Conservation (phyloP, 2,113 vertebrate species). For the Trematomus loennbergii region DNA sequence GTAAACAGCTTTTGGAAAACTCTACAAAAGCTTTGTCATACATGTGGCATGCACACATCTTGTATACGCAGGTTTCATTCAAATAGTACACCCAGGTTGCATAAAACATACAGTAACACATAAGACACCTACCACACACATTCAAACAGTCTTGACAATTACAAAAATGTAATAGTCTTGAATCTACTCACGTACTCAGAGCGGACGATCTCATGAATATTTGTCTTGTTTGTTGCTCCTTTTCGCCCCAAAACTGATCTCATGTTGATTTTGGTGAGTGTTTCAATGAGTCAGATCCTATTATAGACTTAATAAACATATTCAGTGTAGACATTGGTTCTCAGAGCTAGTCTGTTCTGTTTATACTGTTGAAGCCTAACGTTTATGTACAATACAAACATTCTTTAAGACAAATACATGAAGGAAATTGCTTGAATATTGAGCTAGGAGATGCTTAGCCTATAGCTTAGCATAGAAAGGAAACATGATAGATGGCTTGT, state of each 20-base stretch:
- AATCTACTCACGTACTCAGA: too few relatives aligned
- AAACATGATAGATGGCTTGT: neutral
- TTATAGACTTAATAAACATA: neutral
- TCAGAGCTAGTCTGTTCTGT: neutral
- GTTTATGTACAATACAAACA: neutral
- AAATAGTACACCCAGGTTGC: too few relatives aligned
- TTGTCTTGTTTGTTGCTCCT: neutral
- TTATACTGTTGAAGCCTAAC: neutral
- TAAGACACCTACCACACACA: too few relatives aligned
- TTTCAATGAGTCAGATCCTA: neutral
- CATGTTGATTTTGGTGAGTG: neutral
- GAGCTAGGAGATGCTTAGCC: neutral
- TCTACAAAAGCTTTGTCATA: too few relatives aligned
- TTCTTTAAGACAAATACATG: neutral
- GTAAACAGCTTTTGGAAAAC: too few relatives aligned
- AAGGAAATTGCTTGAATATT: neutral
- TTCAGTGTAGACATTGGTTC: neutral
- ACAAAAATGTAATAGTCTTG: too few relatives aligned
- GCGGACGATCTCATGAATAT: too few relatives aligned
- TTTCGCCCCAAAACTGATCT: slow-evolving; percentile 7
- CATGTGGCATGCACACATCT: too few relatives aligned
- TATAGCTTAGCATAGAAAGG: neutral
- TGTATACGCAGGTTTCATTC: too few relatives aligned
- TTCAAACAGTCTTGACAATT: too few relatives aligned
- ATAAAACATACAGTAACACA: too few relatives aligned